These are phyloP conservation scores for Jacana jacana DNA, from an alignment of 2,113 vertebrate genomes.

Conservation along the genomic window DNA sequence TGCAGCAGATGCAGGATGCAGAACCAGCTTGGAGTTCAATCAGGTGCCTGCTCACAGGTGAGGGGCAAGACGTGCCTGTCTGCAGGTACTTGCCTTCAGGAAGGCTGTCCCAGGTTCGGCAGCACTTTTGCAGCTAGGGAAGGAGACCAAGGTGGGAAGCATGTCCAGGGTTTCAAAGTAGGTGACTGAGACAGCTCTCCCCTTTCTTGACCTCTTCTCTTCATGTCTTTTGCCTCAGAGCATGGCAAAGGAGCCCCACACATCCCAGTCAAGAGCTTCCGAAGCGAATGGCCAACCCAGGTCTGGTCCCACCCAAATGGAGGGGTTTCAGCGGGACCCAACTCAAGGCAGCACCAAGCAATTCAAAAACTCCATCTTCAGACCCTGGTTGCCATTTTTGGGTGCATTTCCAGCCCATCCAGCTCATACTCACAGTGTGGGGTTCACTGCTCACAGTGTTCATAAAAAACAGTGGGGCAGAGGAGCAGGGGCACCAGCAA, in stretches of 20 bases:
- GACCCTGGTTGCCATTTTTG: background rate
- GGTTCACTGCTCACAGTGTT: no score
- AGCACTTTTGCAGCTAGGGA: background rate
- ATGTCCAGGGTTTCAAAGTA: background rate
- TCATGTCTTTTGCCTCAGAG: background rate
- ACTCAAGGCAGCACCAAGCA: background rate
- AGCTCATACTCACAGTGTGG: background rate
- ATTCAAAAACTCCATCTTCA: background rate
- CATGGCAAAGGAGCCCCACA: background rate
- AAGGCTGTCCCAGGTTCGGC: background rate
- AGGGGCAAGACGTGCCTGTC: background rate
- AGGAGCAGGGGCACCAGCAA: background rate
- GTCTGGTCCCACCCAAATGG: background rate
- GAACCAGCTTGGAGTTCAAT: background rate
- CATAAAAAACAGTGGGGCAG: background rate
- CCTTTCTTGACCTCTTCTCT: background rate
- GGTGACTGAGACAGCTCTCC: background rate
- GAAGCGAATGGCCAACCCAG: accelerated
- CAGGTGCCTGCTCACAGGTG: background rate
- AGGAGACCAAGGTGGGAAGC: background rate
- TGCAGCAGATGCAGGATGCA: background rate
- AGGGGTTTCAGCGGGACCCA: background rate
- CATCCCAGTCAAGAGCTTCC: background rate
- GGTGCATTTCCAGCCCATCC: background rate
- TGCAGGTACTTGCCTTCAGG: background rate